Percentiles rank a stretch among this genome's conserved stretches.
Conservation (phyloP, 1,140 invertebrate species). For the Tetramorium simillimum region DNA sequence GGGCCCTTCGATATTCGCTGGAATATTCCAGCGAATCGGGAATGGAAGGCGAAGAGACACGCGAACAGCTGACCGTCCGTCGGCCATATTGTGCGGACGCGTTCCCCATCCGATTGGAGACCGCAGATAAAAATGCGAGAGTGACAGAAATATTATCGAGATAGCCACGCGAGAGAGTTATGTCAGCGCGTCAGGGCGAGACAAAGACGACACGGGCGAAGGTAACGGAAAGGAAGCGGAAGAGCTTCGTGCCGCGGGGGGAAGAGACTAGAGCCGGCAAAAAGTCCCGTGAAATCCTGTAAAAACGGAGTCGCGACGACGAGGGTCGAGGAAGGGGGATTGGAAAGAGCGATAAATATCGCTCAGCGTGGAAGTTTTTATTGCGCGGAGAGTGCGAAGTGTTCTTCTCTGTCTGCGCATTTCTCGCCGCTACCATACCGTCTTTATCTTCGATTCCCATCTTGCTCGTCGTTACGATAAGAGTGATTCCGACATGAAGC, state of each 20-base stretch:
- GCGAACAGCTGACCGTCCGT: slow-evolving; percentile 49
- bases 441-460: slow-evolving; percentile 23
- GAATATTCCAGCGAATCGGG: no score
- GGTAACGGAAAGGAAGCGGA: slow-evolving; percentile 4
- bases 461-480: slow-evolving; percentile 45
- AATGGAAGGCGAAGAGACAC: neutral
- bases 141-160: slow-evolving; percentile 75
- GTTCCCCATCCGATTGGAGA: slow-evolving; percentile 50
- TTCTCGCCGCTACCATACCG: slow-evolving; percentile 40
- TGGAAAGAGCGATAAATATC: slow-evolving; percentile 73
- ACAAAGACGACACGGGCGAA: slow-evolving; percentile 4
- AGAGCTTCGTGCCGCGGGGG: neutral
- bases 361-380: slow-evolving; percentile 73
- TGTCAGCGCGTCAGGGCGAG: slow-evolving; percentile 10
- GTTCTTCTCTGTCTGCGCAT: slow-evolving; percentile 48
- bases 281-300: slow-evolving; percentile 69
- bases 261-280: slow-evolving; percentile 34
- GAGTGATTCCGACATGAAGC: slow-evolving; percentile 38
- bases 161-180: slow-evolving; percentile 68
- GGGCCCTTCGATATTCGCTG: neutral
- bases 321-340: neutral
- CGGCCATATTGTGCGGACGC: slow-evolving; percentile 55
- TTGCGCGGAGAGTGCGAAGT: slow-evolving; percentile 71
- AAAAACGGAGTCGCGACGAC: slow-evolving; percentile 61
- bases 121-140: slow-evolving; percentile 65